Evolutionary conservation across 1,140 invertebrate genomes (phyloP).

Genomic region (Drosophila truncata): DNA sequence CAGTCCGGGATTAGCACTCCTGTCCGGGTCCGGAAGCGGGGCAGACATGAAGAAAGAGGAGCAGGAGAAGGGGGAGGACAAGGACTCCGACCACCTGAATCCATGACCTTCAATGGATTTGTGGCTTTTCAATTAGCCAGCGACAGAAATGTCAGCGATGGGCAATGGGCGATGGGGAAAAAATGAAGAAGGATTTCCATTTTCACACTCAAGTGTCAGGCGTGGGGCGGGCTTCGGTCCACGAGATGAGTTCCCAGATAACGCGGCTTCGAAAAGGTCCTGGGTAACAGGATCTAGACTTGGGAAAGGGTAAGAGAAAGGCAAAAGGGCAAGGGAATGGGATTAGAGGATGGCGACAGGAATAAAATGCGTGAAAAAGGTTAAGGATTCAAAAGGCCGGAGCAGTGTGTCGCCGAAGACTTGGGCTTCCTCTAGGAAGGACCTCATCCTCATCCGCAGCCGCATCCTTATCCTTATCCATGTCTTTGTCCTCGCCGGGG

Average conservation of each 20-base stretch:
- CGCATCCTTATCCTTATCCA: background rate
- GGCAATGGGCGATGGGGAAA: background rate
- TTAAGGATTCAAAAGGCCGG: constrained; percentile 3
- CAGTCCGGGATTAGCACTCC: constrained; percentile 14
- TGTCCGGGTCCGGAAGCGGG: background rate
- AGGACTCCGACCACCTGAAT: background rate
- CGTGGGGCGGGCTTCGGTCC: background rate
- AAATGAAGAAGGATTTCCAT: constrained; percentile 32
- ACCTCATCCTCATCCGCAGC: background rate
- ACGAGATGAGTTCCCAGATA: constrained; percentile 25
- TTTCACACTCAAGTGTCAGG: constrained; percentile 41
- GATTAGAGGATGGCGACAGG: background rate
- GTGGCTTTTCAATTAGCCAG: constrained; percentile 40
- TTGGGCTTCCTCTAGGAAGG: background rate
- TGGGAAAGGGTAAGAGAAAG: background rate
- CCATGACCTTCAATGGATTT: constrained; percentile 29
- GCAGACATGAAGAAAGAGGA: background rate
- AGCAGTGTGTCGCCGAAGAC: background rate
- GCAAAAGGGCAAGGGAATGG: background rate
- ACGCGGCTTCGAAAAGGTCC: constrained; percentile 9
- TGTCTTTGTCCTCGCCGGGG: background rate
- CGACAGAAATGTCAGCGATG: constrained; percentile 21
- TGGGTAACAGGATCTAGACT: background rate
- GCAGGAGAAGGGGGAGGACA: background rate
- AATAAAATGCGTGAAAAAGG: constrained; percentile 42